Conservation (phyloP, 2,113 vertebrate genomes). For the crab-eating macaque (Macaca fascicularis) region T2T-MFA8v1.1 NC_088385.1:107925501-107926000, state of each 20-base stretch:
- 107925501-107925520: not conserved
- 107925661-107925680: constrained; percentile 18
- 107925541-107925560: not conserved
- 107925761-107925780: not conserved
- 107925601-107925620: not conserved
- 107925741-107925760: not conserved
- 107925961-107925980: not conserved
- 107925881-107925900: not conserved
- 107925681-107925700: not conserved
- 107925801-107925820: not conserved
- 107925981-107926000: not conserved
- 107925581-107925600: not conserved
- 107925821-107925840: not conserved
- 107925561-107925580: not conserved
- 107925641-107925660: not conserved
- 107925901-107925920: not conserved
- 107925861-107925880: not conserved
- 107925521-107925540: not conserved
- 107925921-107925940: not conserved
- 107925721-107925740: not conserved
- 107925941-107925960: not conserved
- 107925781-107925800: not conserved
- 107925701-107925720: constrained; percentile 33
- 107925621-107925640: not conserved
- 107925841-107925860: not conserved